Evolutionary conservation across 2,888 invertebrate species (phyloP).

Genomic region (Odontothrips loti): DNA sequence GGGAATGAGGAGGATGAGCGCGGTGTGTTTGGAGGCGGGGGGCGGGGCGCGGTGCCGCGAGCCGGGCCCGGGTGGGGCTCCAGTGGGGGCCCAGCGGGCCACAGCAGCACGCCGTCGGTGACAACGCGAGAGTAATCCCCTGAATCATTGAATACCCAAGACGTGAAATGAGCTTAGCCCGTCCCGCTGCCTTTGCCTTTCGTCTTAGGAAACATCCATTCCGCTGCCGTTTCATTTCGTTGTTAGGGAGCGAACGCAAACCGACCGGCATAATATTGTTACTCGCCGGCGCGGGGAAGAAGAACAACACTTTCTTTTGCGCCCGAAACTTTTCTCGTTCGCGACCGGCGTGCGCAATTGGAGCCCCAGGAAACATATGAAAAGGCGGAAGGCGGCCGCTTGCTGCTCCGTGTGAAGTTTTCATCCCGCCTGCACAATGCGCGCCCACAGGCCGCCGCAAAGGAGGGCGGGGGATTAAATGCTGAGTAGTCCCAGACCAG

Average conservation of each 20-base stretch:
- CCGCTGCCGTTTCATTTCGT: background rate
- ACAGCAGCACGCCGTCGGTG: background rate
- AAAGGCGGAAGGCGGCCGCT: no score
- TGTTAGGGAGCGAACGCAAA: background rate
- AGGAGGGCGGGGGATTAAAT: no score
- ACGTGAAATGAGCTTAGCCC: background rate
- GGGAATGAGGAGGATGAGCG: no score
- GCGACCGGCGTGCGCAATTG: no score
- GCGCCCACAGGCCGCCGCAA: no score
- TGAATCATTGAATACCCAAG: background rate
- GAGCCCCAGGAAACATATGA: no score
- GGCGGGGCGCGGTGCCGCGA: background rate
- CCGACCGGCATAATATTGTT: background rate
- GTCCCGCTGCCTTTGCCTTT: background rate
- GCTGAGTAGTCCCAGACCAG: no score
- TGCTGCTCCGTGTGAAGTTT: no score
- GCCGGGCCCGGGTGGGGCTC: background rate
- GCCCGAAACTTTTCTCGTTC: no score
- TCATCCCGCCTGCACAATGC: no score
- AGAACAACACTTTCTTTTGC: background rate
- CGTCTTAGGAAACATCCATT: background rate
- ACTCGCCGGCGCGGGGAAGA: background rate
- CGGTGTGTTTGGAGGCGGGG: no score
- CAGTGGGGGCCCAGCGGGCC: background rate
- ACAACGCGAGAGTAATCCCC: background rate